phyloP scores from a whole-genome alignment of 2,797 vertebrate genomes.

The Meda fulgida region DNA sequence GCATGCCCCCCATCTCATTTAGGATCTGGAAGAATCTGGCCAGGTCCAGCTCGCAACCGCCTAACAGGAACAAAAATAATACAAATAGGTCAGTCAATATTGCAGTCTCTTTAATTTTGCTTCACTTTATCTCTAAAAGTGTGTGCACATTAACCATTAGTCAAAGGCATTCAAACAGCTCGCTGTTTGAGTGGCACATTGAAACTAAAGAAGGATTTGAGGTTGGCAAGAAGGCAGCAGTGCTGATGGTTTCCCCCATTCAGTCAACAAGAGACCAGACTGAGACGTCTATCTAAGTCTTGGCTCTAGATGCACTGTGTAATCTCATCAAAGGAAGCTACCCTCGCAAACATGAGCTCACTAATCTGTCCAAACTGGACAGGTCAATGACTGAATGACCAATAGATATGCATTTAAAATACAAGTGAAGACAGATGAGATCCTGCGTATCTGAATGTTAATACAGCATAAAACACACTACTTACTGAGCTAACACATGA shows the following conservation, averaged over 20 bases:
- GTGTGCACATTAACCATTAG: conserved; percentile 37
- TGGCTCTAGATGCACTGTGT: conserved; percentile 36
- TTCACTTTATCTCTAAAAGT: conserved; percentile 21
- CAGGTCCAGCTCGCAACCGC: conserved; percentile 98
- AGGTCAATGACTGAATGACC: conserved; percentile 38
- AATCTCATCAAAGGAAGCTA: conserved; percentile 52
- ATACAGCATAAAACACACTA: background rate
- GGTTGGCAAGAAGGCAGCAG: conserved; percentile 32
- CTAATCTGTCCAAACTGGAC: conserved; percentile 24
- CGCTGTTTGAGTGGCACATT: conserved; percentile 49
- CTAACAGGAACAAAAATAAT: conserved; percentile 66
- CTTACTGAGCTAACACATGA: background rate
- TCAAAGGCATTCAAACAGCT: conserved; percentile 11
- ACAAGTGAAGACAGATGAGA: conserved; percentile 44
- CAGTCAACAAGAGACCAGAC: conserved; percentile 39
- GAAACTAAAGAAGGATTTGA: conserved; percentile 43
- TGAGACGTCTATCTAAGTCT: conserved; percentile 32
- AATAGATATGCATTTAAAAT: conserved; percentile 40
- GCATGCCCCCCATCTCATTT: conserved; percentile 99
- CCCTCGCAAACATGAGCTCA: background rate
- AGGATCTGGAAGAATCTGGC: conserved; percentile 98
- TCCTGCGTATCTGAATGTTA: background rate
- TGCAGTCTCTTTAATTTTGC: background rate
- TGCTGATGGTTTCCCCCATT: conserved; percentile 34
- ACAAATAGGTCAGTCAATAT: background rate